Evolutionary conservation across 1,140 invertebrate genomes (phyloP).

Genomic region (Drosophila grimshawi): DNA sequence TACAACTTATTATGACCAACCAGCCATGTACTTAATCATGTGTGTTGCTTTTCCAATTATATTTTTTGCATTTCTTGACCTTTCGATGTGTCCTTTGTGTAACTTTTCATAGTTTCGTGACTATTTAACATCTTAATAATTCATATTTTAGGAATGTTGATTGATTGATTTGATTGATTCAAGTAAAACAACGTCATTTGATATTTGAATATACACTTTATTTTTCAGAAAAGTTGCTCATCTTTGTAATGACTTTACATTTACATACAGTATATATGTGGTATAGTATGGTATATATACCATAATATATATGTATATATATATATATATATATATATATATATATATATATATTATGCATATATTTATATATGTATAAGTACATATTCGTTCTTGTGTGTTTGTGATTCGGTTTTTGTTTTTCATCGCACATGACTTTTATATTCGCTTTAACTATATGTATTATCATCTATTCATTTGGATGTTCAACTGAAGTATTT

Average conservation of each 20-base stretch:
- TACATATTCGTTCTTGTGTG: conserved; percentile 33
- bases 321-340: conserved; percentile 23
- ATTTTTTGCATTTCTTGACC: too few relatives aligned
- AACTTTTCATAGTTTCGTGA: too few relatives aligned
- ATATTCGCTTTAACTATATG: conserved; percentile 40
- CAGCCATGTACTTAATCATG: too few relatives aligned
- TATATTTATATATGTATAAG: conserved; percentile 25
- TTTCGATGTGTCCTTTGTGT: too few relatives aligned
- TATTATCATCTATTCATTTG: conserved; percentile 27
- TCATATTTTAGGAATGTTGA: too few relatives aligned
- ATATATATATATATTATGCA: conserved; percentile 15
- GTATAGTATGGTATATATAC: too few relatives aligned
- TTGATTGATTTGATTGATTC: too few relatives aligned
- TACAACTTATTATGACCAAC: too few relatives aligned
- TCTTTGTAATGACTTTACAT: conserved; percentile 77
- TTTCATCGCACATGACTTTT: conserved; percentile 59
- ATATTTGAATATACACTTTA: conserved; percentile 83
- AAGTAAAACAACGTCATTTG: conserved; percentile 15
- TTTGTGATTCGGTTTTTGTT: conserved; percentile 27
- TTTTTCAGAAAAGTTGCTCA: conserved; percentile 80
- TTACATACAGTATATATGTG: conserved; percentile 64
- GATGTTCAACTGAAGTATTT: conserved; percentile 46
- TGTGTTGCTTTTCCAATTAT: too few relatives aligned
- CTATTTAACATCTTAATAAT: too few relatives aligned
- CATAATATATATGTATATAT: conserved; percentile 35